phyloP scores from a whole-genome alignment of 1,140 invertebrate genomes.

The Trypoxylus dichotomus region DNA sequence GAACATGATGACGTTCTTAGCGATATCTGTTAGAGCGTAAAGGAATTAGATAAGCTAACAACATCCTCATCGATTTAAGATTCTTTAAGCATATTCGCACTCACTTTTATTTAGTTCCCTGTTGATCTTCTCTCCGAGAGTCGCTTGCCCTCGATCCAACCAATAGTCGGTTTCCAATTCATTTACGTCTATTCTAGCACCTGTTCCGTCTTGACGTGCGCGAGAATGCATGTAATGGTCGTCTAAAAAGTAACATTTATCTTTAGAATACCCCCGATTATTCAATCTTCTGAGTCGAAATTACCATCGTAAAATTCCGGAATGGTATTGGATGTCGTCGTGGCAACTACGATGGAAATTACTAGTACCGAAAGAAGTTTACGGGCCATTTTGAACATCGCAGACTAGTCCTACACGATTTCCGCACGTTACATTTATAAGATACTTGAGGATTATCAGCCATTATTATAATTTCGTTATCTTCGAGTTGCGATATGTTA shows the following conservation, averaged over 20 bases:
- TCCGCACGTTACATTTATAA: background rate
- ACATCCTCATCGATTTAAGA: background rate
- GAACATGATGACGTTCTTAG: conserved; percentile 75
- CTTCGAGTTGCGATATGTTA: background rate
- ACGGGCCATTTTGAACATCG: background rate
- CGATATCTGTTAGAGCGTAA: conserved; percentile 45
- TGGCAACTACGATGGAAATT: background rate
- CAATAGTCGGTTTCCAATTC: conserved; percentile 3
- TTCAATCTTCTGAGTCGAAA: too few relatives aligned
- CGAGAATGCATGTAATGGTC: background rate
- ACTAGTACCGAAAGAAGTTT: background rate
- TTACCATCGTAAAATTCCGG: too few relatives aligned
- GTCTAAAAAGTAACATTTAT: too few relatives aligned
- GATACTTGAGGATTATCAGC: background rate
- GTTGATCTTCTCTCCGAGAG: background rate
- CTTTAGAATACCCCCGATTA: too few relatives aligned
- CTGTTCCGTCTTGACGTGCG: background rate
- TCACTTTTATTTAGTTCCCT: conserved; percentile 10
- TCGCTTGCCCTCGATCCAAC: background rate
- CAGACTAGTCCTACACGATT: background rate
- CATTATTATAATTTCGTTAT: background rate
- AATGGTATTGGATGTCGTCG: too few relatives aligned
- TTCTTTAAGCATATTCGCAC: too few relatives aligned
- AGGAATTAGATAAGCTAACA: background rate
- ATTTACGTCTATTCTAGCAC: background rate